Conservation (phyloP, 1,140 invertebrate species). For the Calephelis virginiensis region DNA sequence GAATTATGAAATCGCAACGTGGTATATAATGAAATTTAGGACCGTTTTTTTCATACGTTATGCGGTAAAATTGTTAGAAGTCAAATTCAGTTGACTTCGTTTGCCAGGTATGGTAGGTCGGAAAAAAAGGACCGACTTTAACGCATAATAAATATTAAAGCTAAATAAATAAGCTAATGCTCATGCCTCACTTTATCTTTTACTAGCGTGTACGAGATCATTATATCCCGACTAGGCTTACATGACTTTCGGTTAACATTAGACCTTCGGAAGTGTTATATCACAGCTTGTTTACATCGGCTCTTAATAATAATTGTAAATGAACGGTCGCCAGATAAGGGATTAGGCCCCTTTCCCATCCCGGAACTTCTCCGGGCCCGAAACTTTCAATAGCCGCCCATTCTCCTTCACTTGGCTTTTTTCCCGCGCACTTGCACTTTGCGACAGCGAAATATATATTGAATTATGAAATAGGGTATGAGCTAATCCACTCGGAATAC, state of each 20-base stretch:
- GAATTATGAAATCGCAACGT: too few species aligned
- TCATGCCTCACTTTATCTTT: too few species aligned
- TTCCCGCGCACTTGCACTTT: conserved; percentile 65
- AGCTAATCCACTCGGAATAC: conserved; percentile 33
- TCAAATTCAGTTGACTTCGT: too few species aligned
- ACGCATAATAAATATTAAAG: too few species aligned
- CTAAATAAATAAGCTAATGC: too few species aligned
- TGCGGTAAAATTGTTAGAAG: too few species aligned
- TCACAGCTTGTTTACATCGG: conserved; percentile 47
- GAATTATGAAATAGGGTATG: conserved; percentile 69
- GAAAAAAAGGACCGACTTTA: too few species aligned
- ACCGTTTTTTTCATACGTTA: too few species aligned
- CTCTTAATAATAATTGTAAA: conserved; percentile 66
- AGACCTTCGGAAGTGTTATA: not conserved
- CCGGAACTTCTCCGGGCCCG: conserved; percentile 26
- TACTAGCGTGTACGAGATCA: not conserved
- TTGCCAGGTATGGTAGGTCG: too few species aligned
- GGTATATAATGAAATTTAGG: too few species aligned
- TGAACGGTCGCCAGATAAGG: conserved; percentile 64
- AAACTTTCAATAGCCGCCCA: conserved; percentile 25
- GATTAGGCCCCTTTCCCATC: conserved; percentile 44
- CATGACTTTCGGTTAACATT: conserved; percentile 1
- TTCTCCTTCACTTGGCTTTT: conserved; percentile 46
- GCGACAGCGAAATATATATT: conserved; percentile 55
- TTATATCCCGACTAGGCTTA: conserved; percentile 8